Percentiles rank a stretch among this genome's conserved stretches.
Conservation (phyloP, 2,797 vertebrate species). For the Dicrostonyx torquatus region DNA sequence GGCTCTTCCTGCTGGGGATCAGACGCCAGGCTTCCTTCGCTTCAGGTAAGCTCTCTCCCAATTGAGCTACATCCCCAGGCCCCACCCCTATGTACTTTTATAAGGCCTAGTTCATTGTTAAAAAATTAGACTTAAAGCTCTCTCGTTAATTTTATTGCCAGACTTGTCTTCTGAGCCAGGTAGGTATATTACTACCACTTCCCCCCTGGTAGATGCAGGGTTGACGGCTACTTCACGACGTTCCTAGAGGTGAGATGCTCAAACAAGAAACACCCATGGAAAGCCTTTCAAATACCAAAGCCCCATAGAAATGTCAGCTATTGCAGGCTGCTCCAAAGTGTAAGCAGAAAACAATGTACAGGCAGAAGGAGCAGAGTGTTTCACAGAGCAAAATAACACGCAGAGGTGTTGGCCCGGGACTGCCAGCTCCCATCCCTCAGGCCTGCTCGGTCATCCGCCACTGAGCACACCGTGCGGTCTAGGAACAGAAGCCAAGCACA, state of each 20-base stretch:
- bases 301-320: conserved; percentile 8
- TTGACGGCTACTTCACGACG: not conserved
- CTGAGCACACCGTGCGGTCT: not conserved
- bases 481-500: not conserved
- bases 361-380: not conserved
- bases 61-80: not conserved
- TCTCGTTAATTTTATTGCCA: not conserved
- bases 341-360: not conserved
- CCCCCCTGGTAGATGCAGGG: not conserved
- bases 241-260: not conserved
- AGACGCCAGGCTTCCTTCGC: not conserved
- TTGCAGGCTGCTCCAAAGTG: not conserved
- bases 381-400: conserved; percentile 1
- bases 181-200: not conserved
- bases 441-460: not conserved
- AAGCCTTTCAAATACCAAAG: not conserved
- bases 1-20: not conserved
- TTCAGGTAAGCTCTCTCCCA: not conserved
- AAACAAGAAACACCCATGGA: not conserved
- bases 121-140: not conserved
- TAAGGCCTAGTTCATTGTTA: not conserved
- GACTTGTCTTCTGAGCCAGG: not conserved
- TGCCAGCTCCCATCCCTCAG: not conserved
- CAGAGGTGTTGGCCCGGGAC: not conserved
- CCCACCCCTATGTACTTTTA: not conserved